These are phyloP conservation scores for Centruroides vittatus DNA, from an alignment of 1,140 invertebrate genomes.

Conservation along the genomic window DNA sequence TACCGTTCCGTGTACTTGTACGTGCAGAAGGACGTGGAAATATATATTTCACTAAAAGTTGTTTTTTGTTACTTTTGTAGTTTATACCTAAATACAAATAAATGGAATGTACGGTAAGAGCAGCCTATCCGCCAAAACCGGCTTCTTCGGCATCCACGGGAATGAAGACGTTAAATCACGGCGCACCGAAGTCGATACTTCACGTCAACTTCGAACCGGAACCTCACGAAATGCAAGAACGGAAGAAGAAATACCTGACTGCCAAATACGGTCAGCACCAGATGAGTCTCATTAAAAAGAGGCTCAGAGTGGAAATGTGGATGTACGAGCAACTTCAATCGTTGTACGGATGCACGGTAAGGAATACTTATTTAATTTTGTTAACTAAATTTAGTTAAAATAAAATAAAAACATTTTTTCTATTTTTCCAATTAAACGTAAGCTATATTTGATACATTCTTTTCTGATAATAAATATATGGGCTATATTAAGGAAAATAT, in stretches of 20 bases:
- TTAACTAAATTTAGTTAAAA: too few species aligned
- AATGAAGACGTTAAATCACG: constrained; percentile 4
- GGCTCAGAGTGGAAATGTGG: constrained; percentile 93
- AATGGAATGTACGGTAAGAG: constrained; percentile 9
- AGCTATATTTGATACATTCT: too few species aligned
- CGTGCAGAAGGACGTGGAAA: too few species aligned
- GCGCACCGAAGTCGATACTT: constrained; percentile 46
- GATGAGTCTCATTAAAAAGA: constrained; percentile 88
- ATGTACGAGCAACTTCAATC: constrained; percentile 86
- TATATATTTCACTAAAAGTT: too few species aligned
- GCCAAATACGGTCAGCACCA: constrained; percentile 94
- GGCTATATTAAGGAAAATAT: too few species aligned
- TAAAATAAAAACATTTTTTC: too few species aligned
- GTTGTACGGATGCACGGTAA: constrained; percentile 50
- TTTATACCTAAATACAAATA: neutral
- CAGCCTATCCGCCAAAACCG: constrained; percentile 3
- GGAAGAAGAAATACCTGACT: constrained; percentile 72
- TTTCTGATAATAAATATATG: too few species aligned
- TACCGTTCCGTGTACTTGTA: too few species aligned
- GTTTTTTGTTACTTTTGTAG: too few species aligned
- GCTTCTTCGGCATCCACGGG: constrained; percentile 2
- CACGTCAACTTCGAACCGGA: constrained; percentile 71
- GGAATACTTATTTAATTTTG: neutral
- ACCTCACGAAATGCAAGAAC: constrained; percentile 64
- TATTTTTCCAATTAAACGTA: too few species aligned